phyloP scores from a whole-genome alignment of 2,113 vertebrate genomes.

The Okapia johnstoni region DNA sequence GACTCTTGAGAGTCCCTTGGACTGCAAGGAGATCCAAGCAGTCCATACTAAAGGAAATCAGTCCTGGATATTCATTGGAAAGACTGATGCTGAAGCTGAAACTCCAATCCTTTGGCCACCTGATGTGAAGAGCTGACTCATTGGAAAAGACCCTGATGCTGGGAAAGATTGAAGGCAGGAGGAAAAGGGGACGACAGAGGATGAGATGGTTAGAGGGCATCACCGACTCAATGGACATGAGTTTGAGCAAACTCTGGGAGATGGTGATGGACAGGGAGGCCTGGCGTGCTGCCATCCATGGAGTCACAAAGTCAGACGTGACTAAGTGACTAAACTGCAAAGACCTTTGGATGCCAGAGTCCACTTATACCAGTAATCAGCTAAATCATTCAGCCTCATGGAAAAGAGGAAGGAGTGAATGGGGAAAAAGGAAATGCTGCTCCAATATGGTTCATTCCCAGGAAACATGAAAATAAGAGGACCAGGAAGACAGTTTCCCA shows the following conservation, averaged over 20 bases:
- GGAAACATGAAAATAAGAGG: background rate
- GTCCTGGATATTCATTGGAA: background rate
- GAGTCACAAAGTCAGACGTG: background rate
- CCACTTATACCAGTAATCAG: background rate
- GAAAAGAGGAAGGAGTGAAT: background rate
- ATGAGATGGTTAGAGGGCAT: background rate
- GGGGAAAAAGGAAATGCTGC: background rate
- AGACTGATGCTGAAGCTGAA: background rate
- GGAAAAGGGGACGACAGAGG: background rate
- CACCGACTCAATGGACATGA: background rate
- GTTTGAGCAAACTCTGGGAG: background rate
- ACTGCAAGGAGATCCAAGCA: background rate
- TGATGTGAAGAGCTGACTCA: fast-evolving
- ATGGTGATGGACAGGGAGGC: background rate
- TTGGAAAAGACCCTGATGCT: background rate
- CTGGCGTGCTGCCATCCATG: fast-evolving
- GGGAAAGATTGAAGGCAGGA: background rate
- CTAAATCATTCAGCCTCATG: background rate
- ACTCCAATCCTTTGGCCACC: background rate
- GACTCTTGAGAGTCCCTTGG: background rate
- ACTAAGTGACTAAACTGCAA: background rate
- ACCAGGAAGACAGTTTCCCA: background rate
- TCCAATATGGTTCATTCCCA: background rate
- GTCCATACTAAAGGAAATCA: background rate
- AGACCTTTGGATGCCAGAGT: background rate